Evolutionary conservation across 53 echinoderm and acorn worm species (phyloP).

Genomic region (Actinopyga echinites): DNA sequence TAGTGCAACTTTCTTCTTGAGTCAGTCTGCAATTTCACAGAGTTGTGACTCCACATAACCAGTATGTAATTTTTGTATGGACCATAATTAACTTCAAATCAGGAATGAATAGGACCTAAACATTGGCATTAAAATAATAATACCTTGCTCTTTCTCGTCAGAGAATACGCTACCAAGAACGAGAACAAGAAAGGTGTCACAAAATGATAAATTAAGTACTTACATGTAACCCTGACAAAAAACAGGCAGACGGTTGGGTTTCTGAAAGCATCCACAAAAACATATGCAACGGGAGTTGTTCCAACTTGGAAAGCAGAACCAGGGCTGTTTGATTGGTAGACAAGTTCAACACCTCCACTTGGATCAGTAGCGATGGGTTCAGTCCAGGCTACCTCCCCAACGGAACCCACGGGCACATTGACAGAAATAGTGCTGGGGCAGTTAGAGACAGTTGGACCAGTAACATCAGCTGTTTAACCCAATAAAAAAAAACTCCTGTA

Average conservation of each 20-base stretch:
- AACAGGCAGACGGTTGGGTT: slow-evolving; percentile 59
- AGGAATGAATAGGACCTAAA: too few species aligned
- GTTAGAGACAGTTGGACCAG: slow-evolving; percentile 47
- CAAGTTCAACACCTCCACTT: slow-evolving; percentile 12
- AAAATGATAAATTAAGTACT: too few species aligned
- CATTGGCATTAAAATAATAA: too few species aligned
- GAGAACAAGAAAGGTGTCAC: too few species aligned
- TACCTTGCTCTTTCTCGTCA: too few species aligned
- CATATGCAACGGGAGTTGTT: slow-evolving; percentile 56
- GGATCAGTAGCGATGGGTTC: slow-evolving; percentile 56
- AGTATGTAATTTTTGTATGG: too few species aligned
- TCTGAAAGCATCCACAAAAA: slow-evolving; percentile 48
- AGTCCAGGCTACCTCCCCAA: slow-evolving; percentile 35
- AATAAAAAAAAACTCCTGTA: too few species aligned
- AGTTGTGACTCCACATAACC: too few species aligned
- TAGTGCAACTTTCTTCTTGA: too few species aligned
- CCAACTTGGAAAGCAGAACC: slow-evolving; percentile 48
- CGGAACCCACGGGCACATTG: neutral
- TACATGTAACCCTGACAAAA: slow-evolving; percentile 49
- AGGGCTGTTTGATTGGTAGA: slow-evolving; percentile 48
- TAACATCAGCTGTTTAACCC: slow-evolving; percentile 50
- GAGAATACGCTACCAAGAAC: too few species aligned
- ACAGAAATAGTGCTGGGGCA: slow-evolving; percentile 61
- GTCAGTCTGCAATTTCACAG: too few species aligned
- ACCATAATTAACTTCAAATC: too few species aligned